Conservation (phyloP, 1,140 invertebrate genomes). For the Coptotermes formosanus region DNA sequence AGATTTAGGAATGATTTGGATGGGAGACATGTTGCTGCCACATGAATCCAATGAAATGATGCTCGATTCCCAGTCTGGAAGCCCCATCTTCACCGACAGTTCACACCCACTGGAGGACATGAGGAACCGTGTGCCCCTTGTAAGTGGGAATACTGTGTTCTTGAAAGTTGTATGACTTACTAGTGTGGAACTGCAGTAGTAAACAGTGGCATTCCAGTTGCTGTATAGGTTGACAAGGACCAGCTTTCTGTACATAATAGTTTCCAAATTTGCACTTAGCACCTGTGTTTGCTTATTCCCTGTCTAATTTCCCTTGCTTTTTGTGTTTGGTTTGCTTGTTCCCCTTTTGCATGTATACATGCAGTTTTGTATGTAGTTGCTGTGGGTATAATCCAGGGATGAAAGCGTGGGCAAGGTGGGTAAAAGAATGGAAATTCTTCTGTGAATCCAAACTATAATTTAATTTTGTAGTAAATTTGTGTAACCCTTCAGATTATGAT, state of each 20-base stretch:
- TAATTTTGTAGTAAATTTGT: not conserved
- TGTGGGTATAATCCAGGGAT: not conserved
- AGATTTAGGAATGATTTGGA: constrained; percentile 71
- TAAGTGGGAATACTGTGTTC: constrained; percentile 26
- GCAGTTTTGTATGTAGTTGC: not conserved
- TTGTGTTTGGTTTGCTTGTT: constrained; percentile 16
- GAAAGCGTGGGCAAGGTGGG: not conserved
- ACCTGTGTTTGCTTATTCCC: not conserved
- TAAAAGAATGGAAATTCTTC: not conserved
- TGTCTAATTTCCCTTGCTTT: not conserved
- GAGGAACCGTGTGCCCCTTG: constrained; percentile 50
- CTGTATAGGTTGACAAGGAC: not conserved
- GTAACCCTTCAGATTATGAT: not conserved
- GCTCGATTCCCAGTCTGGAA: constrained; percentile 56
- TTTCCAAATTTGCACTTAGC: not conserved
- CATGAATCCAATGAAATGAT: constrained; percentile 58
- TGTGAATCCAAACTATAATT: not conserved
- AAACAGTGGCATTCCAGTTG: not conserved
- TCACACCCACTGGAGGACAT: constrained; percentile 59
- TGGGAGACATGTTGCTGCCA: constrained; percentile 61
- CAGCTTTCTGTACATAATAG: not conserved
- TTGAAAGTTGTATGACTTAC: not conserved
- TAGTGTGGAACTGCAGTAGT: not conserved
- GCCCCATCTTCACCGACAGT: constrained; percentile 56
- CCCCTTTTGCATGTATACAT: not conserved